Evolutionary conservation across 2,797 vertebrate species (phyloP), one percentile per base, ranked within the genome.

Genomic region (Notamacropus eugenii): DNA sequence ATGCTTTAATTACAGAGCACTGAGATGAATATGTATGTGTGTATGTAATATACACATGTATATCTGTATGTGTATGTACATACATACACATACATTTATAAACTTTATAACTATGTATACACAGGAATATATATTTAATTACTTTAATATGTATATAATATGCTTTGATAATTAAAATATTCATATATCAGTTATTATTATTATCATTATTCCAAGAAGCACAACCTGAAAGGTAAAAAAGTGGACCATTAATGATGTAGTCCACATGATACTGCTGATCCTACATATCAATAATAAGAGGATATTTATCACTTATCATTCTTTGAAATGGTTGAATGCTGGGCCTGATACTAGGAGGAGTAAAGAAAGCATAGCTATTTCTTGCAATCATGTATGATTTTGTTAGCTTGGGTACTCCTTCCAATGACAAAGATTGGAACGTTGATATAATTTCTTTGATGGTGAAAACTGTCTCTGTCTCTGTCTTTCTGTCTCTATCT

Each of bases 1-100:
- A 31, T 50, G 3, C 31, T 93, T 74, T 90, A 90, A 92, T 95
- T 94, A 87, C 87, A 95, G 92, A 94, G 19, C 34, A 91, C n/a
- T 55, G 59, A 62, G 31, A 34, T 34, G 12, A 54, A 54, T 55
- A 55, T 55, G 55, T 55, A 55, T 55, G 57, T 9, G 28, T 28
- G 57, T 58, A 58, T 58, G 28, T 58, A 29, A 58, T 31, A 31
- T 59, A 10, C 1, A 59, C 3, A 29, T 59, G 2, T 12, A 12
- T 11, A 59, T 1, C 29, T 27, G 5, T 11, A 4, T 11, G 4
- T 59, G 2, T 58, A 28, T 58, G 12, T 10, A 31, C 3, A 3
- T 31, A 58, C 50, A 50, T 5, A 52, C 52, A 52, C 52, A 52
- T 52, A 52, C 52, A 52, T 52, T 5, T 52, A 52, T 52, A 52